phyloP scores from a whole-genome alignment of 2,888 invertebrate species.

The Eristalis arbustorum region DNA sequence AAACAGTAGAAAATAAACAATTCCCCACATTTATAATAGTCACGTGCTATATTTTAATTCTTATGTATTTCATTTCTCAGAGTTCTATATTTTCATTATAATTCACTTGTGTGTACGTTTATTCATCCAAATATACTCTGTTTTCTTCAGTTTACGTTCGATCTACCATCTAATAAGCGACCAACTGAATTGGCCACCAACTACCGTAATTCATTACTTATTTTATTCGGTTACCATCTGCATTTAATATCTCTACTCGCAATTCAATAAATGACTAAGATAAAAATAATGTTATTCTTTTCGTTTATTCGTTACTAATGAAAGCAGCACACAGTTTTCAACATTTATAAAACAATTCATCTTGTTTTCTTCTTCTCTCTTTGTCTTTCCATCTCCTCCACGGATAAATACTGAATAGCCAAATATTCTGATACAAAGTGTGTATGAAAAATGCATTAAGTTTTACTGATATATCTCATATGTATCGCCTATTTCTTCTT shows the following conservation, averaged over 20 bases:
- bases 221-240: not conserved
- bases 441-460: constrained; percentile 13
- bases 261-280: constrained; percentile 17
- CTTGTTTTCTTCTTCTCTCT: not conserved
- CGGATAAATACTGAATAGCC: not conserved
- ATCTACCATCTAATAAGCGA: not conserved
- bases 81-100: not conserved
- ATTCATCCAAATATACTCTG: not conserved
- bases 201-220: not conserved
- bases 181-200: not conserved
- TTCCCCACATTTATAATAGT: constrained; percentile 65
- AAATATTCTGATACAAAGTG: constrained; percentile 28
- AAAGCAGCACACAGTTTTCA: constrained; percentile 24
- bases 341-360: not conserved
- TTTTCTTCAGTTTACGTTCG: not conserved
- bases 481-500: not conserved
- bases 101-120: constrained; percentile 2
- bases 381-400: not conserved
- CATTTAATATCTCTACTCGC: constrained; percentile 4
- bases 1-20: constrained; percentile 69
- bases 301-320: not conserved
- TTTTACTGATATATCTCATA: constrained; percentile 5
- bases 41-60: constrained; percentile 41
- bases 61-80: constrained; percentile 22
- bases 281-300: not conserved